phyloP scores from a whole-genome alignment of 2,888 invertebrate species.

The Ophraella communa region DNA sequence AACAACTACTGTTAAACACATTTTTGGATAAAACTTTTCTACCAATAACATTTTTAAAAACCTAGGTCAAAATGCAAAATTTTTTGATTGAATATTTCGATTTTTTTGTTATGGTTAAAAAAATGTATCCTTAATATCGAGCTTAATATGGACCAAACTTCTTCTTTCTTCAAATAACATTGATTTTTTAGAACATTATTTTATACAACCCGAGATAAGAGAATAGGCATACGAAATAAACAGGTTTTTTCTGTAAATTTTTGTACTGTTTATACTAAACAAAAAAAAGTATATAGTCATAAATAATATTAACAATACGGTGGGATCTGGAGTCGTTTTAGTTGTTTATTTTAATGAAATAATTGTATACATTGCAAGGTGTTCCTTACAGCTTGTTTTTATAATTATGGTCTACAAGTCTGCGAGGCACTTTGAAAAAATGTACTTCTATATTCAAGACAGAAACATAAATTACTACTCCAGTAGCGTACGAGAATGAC shows the following conservation, averaged over 20 bases:
- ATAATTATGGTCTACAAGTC: conserved; percentile 15
- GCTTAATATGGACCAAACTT: no score
- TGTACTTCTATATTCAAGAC: not conserved
- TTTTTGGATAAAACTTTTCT: no score
- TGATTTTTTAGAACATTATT: not conserved
- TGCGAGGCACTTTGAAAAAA: not conserved
- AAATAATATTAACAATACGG: not conserved
- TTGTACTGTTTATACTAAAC: not conserved
- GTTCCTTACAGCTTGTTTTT: conserved; percentile 20
- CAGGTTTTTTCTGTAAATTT: not conserved
- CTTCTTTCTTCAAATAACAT: not conserved
- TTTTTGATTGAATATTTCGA: no score
- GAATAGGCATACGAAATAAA: not conserved
- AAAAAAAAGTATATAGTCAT: not conserved
- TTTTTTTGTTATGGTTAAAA: no score
- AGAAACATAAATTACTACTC: not conserved
- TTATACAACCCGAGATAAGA: not conserved
- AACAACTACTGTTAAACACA: no score
- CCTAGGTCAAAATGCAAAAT: no score
- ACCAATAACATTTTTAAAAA: no score
- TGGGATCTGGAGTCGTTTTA: not conserved
- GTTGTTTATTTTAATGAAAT: conserved; percentile 25
- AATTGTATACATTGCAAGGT: conserved; percentile 31
- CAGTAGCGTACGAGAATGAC: not conserved
- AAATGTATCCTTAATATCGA: no score